Evolutionary conservation across 2,888 invertebrate genomes (phyloP), one percentile per base, ranked within the genome.

Genomic region (Euplexia lucipara): DNA sequence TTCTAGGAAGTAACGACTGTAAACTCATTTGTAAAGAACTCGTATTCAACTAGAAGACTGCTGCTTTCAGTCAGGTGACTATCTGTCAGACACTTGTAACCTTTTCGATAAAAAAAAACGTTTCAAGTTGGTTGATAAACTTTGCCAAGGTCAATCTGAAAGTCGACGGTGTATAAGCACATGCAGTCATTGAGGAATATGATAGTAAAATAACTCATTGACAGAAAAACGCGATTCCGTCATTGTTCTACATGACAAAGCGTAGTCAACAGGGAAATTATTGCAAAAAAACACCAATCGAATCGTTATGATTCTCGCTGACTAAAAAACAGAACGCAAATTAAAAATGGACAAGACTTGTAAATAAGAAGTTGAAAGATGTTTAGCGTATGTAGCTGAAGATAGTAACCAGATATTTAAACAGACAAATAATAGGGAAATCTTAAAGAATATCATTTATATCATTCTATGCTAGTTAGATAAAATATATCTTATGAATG

Each of bases 391-490:
- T 8, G 18, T 44, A 30, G 8, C 5, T 44, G 10, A 8, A 60
- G 60, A 70, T 64, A 70, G 53, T 45, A 53, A 22, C 22, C 69
- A 75, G 75, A 54, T 65, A 75, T 75, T 61, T 65, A 64, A 63
- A 71, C 39, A 62, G 57, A 54, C 59, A 48, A 60, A 70, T 64
- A 64, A 81, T 79, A 78, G 79, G 61, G 64, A 62, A 56, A 53
- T 66, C 60, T 67, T 56, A 44, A 63, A 67, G 69, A 68, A 54
- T n/a, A 65, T 59, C 48, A 68, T 68, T 59, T 18, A n/a, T n/a
- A n/a, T n/a, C n/a, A n/a, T n/a, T n/a, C n/a, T 70, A 66, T 45
- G 63, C 53, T 70, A 65, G 61, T 10, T 48, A 57, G 45, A 76
- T 73, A 65, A 72, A 56, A 61, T 49, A 60, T 53, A 60, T 67